Evolutionary conservation across 1,140 invertebrate genomes (phyloP), one percentile per base, ranked within the genome.

Genomic region (Sminthurides bifidus): DNA sequence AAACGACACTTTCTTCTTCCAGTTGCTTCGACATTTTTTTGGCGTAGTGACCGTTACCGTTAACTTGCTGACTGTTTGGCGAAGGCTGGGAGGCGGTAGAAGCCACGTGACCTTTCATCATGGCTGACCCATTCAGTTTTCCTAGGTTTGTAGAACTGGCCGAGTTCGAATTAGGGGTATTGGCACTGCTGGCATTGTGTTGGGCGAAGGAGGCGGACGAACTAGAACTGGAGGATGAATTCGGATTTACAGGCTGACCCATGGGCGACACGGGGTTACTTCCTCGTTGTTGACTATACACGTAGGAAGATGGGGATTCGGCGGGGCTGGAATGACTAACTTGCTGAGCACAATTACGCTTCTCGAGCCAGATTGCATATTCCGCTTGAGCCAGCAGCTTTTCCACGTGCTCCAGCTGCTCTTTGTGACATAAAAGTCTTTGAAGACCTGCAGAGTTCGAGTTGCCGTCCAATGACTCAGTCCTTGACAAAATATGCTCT

Each of bases 1-100:
- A 65, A 52, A 65, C 63, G 30, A 65, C 63, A 54, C 63, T 65
- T 31, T 65, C 63, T 38, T 65, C 63, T 48, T 65, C 63, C 6
- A 65, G 49, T 52, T 55, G 61, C 41, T 65, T 65, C n/a, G 63
- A 65, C 24, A 65, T 59, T 54, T 65, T 65, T 44, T 65, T 59
- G 8, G 29, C 21, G 40, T 49, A 19, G 46, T 33, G 17, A 49
- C 27, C 17, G 26, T 31, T 49, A 8, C 40, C 21, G 21, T 29
- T 46, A 17, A 49, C 46, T 33, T 31, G 15, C 21, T 8, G 15
- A 33, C 21, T 33, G 29, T 49, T 35, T 17, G 46, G 12, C 3
- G 26, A 31, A 4, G 46, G 17, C 27, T 27, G 35, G 3, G 10
- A 23, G 44, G 23, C 5, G 21, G 3, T 33, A 35, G 8, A n/a